phyloP scores from a whole-genome alignment of 2,888 invertebrate genomes.

The Sesia apiformis region DNA sequence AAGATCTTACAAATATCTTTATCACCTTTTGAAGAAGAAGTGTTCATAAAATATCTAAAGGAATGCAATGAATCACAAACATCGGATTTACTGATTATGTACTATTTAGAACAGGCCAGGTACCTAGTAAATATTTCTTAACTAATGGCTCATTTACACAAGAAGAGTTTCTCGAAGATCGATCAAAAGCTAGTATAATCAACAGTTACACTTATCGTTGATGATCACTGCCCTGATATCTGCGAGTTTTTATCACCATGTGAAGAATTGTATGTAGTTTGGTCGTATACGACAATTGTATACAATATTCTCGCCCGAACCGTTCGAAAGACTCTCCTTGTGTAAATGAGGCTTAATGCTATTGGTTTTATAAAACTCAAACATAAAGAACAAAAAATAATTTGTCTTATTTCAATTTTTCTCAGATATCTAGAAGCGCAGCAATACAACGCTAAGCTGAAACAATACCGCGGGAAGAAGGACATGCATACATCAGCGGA shows the following conservation, averaged over 20 bases:
- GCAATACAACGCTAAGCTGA: slow-evolving; percentile 53
- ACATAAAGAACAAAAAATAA: neutral
- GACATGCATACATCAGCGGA: slow-evolving; percentile 40
- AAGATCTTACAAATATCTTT: slow-evolving; percentile 78
- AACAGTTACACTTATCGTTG: too few relatives aligned
- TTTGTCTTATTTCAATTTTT: neutral
- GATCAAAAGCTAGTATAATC: too few relatives aligned
- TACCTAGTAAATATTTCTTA: slow-evolving; percentile 12
- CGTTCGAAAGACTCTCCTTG: too few relatives aligned
- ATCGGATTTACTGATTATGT: slow-evolving; percentile 80
- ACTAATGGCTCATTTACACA: too few relatives aligned
- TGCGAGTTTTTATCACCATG: too few relatives aligned
- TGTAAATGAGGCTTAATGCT: too few relatives aligned
- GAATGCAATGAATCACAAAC: slow-evolving; percentile 70
- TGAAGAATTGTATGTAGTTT: too few relatives aligned
- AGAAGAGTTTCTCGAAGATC: too few relatives aligned
- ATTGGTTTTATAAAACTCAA: neutral
- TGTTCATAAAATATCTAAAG: slow-evolving; percentile 78
- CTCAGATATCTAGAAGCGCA: slow-evolving; percentile 73
- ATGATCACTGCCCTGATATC: too few relatives aligned
- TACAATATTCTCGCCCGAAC: too few relatives aligned
- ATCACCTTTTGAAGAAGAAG: slow-evolving; percentile 77
- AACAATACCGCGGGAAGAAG: slow-evolving; percentile 36
- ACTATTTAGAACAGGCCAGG: slow-evolving; percentile 78
- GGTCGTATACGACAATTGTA: too few relatives aligned